Conservation (phyloP, 2,113 vertebrate genomes). For the Varanus komodoensis region DNA sequence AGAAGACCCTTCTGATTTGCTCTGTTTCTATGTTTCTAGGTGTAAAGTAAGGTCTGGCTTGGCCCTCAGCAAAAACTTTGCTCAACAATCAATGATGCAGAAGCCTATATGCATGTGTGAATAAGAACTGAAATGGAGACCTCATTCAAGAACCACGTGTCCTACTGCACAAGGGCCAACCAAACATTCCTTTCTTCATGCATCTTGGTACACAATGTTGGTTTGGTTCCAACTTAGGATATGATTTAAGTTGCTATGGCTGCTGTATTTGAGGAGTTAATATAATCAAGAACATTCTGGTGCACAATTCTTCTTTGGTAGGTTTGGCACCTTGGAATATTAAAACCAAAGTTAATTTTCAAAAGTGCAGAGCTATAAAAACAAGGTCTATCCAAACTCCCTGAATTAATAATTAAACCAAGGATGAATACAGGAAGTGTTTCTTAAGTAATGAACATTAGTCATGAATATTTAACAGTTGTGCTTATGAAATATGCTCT, state of each 20-base stretch:
- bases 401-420: constrained; percentile 76
- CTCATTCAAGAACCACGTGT: not conserved
- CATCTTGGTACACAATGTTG: not conserved
- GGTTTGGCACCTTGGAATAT: constrained; percentile 46
- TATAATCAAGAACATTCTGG: constrained; percentile 3
- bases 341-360: constrained; percentile 66
- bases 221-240: not conserved
- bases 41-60: too few species aligned
- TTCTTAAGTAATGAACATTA: constrained; percentile 76
- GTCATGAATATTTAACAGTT: constrained; percentile 79
- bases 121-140: not conserved
- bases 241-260: accelerated
- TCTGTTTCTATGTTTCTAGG: too few species aligned
- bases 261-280: constrained; percentile 1
- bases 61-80: not conserved
- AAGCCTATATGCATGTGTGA: not conserved
- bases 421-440: constrained; percentile 66
- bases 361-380: constrained; percentile 71
- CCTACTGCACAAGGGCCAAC: not conserved
- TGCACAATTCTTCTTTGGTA: constrained; percentile 31
- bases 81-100: not conserved
- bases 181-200: not conserved
- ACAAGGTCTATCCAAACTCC: constrained; percentile 65
- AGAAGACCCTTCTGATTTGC: too few species aligned
- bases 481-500: constrained; percentile 72